These are phyloP conservation scores for Melanotaenia duboulayi DNA, from an alignment of 2,113 vertebrate species.

Conservation along the genomic window DNA sequence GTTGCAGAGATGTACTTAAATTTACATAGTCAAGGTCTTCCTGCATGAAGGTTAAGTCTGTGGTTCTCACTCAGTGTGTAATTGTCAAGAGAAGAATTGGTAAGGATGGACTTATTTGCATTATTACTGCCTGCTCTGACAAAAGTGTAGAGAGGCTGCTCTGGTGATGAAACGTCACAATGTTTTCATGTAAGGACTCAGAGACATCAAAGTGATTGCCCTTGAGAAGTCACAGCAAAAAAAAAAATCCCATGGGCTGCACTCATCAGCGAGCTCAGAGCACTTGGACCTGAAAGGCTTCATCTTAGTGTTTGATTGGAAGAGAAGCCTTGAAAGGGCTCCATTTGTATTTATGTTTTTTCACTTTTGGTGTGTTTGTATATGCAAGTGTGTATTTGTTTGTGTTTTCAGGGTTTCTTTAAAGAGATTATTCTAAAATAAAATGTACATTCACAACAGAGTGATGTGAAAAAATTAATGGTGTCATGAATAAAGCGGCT, in stretches of 20 bases:
- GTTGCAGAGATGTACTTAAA: slow-evolving; percentile 35
- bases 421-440: no score
- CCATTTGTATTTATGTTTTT: neutral
- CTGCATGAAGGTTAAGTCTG: slow-evolving; percentile 51
- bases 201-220: slow-evolving; percentile 42
- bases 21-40: slow-evolving; percentile 46
- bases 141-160: neutral
- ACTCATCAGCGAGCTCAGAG: slow-evolving; percentile 26
- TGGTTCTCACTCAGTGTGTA: slow-evolving; percentile 5
- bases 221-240: slow-evolving; percentile 43
- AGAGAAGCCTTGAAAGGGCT: slow-evolving; percentile 4
- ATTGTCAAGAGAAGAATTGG: slow-evolving; percentile 36
- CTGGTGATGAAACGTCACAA: slow-evolving; percentile 42
- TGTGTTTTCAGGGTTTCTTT: no score
- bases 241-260: slow-evolving; percentile 3
- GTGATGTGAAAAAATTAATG: neutral
- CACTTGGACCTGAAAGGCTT: slow-evolving; percentile 6
- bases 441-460: no score
- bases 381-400: no score
- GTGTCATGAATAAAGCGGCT: neutral
- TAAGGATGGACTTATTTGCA: slow-evolving; percentile 17
- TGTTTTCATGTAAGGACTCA: slow-evolving; percentile 20
- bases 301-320: slow-evolving; percentile 20
- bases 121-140: slow-evolving; percentile 27
- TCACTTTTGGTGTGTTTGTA: no score